Percentiles rank a stretch among this genome's conserved stretches.
Evolutionary conservation across 2,113 vertebrate genomes (phyloP).

Genomic region (Thermophis baileyi): DNA sequence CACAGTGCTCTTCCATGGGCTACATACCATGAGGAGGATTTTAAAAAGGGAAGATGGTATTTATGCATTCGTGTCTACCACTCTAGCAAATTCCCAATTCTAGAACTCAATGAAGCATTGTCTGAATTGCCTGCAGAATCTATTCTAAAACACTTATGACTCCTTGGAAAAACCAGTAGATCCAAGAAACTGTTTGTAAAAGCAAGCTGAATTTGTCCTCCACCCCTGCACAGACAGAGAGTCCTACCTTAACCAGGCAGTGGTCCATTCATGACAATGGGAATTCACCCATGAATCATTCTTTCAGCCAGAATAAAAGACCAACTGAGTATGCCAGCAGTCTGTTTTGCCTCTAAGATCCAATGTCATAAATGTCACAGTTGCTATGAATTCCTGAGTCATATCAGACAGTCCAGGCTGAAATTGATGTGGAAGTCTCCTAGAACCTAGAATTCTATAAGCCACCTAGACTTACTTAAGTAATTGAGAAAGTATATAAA

Average conservation of each 20-base stretch:
- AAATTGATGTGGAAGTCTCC: background rate
- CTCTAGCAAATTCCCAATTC: background rate
- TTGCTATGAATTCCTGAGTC: background rate
- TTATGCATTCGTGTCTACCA: background rate
- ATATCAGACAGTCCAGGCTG: background rate
- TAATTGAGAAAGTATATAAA: background rate
- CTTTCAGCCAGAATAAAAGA: background rate
- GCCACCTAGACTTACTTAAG: background rate
- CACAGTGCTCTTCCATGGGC: background rate
- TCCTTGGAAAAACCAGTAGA: background rate
- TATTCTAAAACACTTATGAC: background rate
- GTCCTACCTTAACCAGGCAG: background rate
- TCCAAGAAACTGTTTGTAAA: background rate
- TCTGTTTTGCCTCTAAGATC: background rate
- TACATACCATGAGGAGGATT: background rate
- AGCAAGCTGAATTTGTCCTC: background rate
- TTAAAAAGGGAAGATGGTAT: background rate
- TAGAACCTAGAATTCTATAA: background rate
- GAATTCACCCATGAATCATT: background rate
- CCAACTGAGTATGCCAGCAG: background rate
- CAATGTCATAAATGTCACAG: background rate
- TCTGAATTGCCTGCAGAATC: background rate
- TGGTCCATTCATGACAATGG: background rate
- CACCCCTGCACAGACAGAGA: background rate
- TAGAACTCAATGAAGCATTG: background rate